Evolutionary conservation across 2,888 invertebrate genomes (phyloP).

Genomic region (Leptinotarsa tumamoca): DNA sequence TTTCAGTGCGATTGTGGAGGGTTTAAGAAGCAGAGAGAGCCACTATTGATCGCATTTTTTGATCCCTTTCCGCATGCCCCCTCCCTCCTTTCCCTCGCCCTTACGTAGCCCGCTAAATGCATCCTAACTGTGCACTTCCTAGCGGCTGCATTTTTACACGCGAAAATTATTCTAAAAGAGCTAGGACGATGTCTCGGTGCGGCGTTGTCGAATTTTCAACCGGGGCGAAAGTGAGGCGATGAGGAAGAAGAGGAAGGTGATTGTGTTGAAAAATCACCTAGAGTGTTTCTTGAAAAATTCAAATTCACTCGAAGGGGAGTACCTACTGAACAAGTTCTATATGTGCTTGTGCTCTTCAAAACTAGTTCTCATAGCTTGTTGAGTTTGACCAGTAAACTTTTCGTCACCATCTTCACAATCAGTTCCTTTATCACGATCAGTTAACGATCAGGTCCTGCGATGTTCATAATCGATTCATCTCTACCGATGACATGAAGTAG

Average conservation of each 20-base stretch:
- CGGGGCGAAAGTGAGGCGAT: background rate
- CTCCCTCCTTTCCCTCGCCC: constrained; percentile 47
- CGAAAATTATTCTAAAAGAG: constrained; percentile 50
- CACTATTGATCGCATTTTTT: constrained; percentile 69
- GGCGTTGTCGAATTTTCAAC: constrained; percentile 35
- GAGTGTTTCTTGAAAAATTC: too few species aligned
- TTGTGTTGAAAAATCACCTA: too few species aligned
- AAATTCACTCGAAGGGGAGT: too few species aligned
- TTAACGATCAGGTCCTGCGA: too few species aligned
- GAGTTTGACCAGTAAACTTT: too few species aligned
- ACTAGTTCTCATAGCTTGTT: too few species aligned
- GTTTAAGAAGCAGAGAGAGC: constrained; percentile 66
- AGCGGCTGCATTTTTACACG: constrained; percentile 57
- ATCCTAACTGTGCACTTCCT: constrained; percentile 58
- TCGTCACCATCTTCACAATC: too few species aligned
- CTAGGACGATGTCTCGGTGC: constrained; percentile 40
- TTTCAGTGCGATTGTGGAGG: constrained; percentile 67
- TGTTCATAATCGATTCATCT: too few species aligned
- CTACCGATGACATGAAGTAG: too few species aligned
- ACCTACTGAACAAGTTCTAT: too few species aligned
- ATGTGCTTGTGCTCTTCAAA: too few species aligned
- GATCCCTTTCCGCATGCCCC: constrained; percentile 65
- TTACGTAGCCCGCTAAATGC: constrained; percentile 57
- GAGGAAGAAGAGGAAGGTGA: background rate
- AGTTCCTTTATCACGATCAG: too few species aligned